Conservation (phyloP, 2,888 invertebrate species). For the Formica aserva region DNA sequence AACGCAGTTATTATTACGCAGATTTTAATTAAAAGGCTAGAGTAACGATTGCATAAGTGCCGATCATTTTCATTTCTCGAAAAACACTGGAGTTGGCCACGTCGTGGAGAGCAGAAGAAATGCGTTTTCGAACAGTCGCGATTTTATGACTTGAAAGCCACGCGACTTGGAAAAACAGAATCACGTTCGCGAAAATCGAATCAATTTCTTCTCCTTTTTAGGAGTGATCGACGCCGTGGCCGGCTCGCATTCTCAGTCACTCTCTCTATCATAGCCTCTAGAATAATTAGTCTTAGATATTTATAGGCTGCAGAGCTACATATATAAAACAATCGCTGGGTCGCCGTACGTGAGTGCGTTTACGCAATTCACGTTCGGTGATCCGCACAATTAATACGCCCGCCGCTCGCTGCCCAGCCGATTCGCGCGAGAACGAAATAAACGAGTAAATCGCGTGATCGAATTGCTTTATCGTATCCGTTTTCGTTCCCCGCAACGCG, state of each 20-base stretch:
- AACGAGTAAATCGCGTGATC: slow-evolving; percentile 55
- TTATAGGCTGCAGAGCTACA: slow-evolving; percentile 63
- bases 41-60: slow-evolving; percentile 65
- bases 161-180: neutral
- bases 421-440: slow-evolving; percentile 54
- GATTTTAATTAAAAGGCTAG: slow-evolving; percentile 57
- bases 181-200: neutral
- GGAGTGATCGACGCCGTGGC: slow-evolving; percentile 48
- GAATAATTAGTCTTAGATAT: slow-evolving; percentile 72
- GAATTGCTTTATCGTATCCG: slow-evolving; percentile 13
- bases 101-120: neutral
- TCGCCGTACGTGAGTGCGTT: slow-evolving; percentile 47
- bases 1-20: slow-evolving; percentile 59
- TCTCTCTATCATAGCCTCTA: slow-evolving; percentile 68
- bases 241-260: slow-evolving; percentile 58
- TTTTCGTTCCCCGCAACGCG: slow-evolving; percentile 13
- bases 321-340: slow-evolving; percentile 47
- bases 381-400: slow-evolving; percentile 62
- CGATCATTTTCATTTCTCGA: slow-evolving; percentile 64
- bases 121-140: neutral
- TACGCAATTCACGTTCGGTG: slow-evolving; percentile 53
- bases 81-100: slow-evolving; percentile 18
- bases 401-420: slow-evolving; percentile 64
- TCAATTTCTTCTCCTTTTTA: neutral
- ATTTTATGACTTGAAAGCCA: neutral